Percentiles rank a stretch among this genome's conserved stretches.
phyloP scores from a whole-genome alignment of 1,140 invertebrate genomes.

The Leptopilina boulardi region DNA sequence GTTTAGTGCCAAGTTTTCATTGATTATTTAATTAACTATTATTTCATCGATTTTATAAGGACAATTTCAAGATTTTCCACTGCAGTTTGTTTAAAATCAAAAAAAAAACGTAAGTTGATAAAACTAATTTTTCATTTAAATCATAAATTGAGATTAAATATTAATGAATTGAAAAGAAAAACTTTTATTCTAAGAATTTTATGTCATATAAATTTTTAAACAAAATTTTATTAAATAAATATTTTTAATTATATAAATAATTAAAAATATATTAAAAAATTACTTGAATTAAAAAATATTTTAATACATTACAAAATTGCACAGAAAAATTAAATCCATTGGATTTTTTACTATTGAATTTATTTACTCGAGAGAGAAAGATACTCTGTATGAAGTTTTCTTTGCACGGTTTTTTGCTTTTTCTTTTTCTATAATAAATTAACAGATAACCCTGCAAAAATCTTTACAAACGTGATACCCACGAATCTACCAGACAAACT shows the following conservation, averaged over 20 bases:
- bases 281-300: too few relatives aligned
- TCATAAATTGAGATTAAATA: too few relatives aligned
- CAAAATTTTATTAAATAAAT: too few relatives aligned
- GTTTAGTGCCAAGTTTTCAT: conserved; percentile 1
- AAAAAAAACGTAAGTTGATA: neutral
- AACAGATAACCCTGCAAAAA: conserved; percentile 61
- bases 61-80: neutral
- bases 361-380: neutral
- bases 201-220: too few relatives aligned
- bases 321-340: neutral
- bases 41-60: neutral
- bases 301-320: too few relatives aligned
- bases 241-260: too few relatives aligned
- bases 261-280: too few relatives aligned
- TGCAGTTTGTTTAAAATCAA: neutral
- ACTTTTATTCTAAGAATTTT: neutral
- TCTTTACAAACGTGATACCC: conserved; percentile 48
- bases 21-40: neutral
- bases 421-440: conserved; percentile 12
- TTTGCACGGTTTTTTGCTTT: neutral
- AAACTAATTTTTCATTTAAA: too few relatives aligned
- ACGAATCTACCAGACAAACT: conserved; percentile 42
- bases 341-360: neutral
- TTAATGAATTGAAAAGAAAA: too few relatives aligned
- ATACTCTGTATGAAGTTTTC: neutral